phyloP scores from a whole-genome alignment of 35 echinoderm and acorn worm species.

The Strongylocentrotus purpuratus region DNA sequence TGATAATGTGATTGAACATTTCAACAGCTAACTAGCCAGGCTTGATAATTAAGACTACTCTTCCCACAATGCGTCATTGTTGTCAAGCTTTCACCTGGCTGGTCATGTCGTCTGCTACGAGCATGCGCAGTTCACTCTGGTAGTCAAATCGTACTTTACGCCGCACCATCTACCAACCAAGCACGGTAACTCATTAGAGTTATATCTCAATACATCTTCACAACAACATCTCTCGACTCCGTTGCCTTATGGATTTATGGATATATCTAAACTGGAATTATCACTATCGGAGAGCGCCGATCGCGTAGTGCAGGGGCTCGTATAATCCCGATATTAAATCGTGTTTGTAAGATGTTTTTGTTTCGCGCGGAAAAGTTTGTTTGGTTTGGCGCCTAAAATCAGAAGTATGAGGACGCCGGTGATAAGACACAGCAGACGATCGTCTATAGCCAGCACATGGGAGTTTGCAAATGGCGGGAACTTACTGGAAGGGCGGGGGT shows the following conservation, averaged over 20 bases:
- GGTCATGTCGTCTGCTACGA: neutral
- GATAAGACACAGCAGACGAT: slow-evolving; percentile 31
- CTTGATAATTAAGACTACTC: neutral
- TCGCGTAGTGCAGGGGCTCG: neutral
- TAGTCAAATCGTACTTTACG: neutral
- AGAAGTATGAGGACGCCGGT: slow-evolving; percentile 42
- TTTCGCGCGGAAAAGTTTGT: slow-evolving; percentile 27
- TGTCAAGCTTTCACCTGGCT: slow-evolving; percentile 8
- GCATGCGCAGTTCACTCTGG: slow-evolving; percentile 19
- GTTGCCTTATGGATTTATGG: slow-evolving; percentile 47
- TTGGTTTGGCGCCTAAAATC: slow-evolving; percentile 10
- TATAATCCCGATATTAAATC: neutral
- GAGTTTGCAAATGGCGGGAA: slow-evolving; percentile 49
- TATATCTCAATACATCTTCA: slow-evolving; percentile 12
- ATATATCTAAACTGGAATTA: slow-evolving; percentile 52
- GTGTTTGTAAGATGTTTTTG: neutral
- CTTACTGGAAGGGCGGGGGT: slow-evolving; percentile 38
- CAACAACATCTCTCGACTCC: neutral
- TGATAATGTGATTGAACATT: neutral
- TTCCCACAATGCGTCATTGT: slow-evolving; percentile 45
- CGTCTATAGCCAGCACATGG: slow-evolving; percentile 35
- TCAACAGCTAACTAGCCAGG: neutral
- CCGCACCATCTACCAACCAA: neutral
- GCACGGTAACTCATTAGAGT: neutral
- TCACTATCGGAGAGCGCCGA: neutral